Evolutionary conservation across 2,113 vertebrate genomes (phyloP).

Genomic region (Macquaria ambigua): DNA sequence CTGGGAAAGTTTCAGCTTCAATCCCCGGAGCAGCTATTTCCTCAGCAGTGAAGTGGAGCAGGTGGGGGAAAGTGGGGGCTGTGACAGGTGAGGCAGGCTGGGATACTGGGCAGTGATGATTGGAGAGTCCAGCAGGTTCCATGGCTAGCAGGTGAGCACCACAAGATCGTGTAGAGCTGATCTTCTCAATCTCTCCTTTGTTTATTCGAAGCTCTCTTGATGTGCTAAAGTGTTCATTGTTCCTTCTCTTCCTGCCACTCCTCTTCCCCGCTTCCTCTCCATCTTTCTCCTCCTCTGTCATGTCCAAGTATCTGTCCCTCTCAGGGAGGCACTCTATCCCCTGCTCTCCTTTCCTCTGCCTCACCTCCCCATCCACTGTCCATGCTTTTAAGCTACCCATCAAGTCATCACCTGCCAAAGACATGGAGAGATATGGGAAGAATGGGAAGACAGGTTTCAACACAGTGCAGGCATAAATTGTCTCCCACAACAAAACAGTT

Average conservation of each 20-base stretch:
- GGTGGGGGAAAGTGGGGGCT: conserved; percentile 25
- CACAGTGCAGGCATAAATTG: background rate
- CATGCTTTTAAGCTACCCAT: conserved; percentile 29
- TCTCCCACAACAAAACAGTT: background rate
- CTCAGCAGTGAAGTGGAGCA: conserved; percentile 35
- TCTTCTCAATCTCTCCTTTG: background rate
- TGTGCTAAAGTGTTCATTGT: background rate
- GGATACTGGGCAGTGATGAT: conserved; percentile 18
- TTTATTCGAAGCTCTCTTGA: background rate
- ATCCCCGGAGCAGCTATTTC: conserved; percentile 46
- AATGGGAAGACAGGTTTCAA: background rate
- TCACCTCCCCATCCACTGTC: conserved; percentile 44
- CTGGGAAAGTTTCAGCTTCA: conserved; percentile 72
- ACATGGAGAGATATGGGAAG: background rate
- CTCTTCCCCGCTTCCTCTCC: conserved; percentile 41
- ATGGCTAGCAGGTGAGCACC: background rate
- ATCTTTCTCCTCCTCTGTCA: conserved; percentile 70
- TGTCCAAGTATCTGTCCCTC: conserved; percentile 47
- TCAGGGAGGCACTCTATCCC: conserved; percentile 35
- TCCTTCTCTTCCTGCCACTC: conserved; percentile 31
- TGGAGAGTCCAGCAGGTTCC: background rate
- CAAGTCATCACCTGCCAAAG: conserved; percentile 24
- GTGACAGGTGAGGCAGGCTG: conserved; percentile 9
- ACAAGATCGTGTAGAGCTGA: background rate
- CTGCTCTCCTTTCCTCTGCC: conserved; percentile 46